phyloP scores from a whole-genome alignment of 2,797 vertebrate genomes.

The Danio aesculapii region DNA sequence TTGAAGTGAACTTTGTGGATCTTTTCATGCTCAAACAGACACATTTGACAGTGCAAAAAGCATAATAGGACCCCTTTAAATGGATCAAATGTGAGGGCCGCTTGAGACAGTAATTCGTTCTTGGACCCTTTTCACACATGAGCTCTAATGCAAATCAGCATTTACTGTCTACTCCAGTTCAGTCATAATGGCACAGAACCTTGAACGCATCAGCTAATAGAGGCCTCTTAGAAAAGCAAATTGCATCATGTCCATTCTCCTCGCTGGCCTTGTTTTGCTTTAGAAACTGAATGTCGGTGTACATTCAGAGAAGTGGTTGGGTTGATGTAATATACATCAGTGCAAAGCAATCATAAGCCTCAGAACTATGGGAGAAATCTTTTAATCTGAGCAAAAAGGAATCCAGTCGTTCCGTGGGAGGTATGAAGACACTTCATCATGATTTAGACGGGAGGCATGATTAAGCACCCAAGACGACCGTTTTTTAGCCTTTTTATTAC shows the following conservation, averaged over 20 bases:
- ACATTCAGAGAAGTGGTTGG: not conserved
- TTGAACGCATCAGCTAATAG: slow-evolving; percentile 10
- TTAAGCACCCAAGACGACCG: not conserved
- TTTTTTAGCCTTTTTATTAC: not conserved
- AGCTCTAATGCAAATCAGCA: slow-evolving; percentile 4
- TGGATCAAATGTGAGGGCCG: not conserved
- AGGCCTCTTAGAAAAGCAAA: not conserved
- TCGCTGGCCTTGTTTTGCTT: slow-evolving; percentile 5
- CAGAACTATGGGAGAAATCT: not conserved
- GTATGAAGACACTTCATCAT: not conserved
- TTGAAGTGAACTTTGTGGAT: no score
- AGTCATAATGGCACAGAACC: not conserved
- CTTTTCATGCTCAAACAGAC: no score
- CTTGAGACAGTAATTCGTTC: not conserved
- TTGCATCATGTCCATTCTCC: not conserved
- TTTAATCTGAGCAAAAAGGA: not conserved
- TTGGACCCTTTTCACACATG: not conserved
- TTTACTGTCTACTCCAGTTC: slow-evolving; percentile 3
- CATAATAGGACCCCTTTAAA: not conserved
- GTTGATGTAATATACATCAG: not conserved
- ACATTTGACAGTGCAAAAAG: no score
- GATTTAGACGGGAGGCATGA: not conserved
- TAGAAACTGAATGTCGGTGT: slow-evolving; percentile 3
- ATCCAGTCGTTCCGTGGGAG: not conserved
- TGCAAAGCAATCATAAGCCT: not conserved